Evolutionary conservation across 2,888 invertebrate genomes (phyloP).

Genomic region (Tricholauxania praeusta): DNA sequence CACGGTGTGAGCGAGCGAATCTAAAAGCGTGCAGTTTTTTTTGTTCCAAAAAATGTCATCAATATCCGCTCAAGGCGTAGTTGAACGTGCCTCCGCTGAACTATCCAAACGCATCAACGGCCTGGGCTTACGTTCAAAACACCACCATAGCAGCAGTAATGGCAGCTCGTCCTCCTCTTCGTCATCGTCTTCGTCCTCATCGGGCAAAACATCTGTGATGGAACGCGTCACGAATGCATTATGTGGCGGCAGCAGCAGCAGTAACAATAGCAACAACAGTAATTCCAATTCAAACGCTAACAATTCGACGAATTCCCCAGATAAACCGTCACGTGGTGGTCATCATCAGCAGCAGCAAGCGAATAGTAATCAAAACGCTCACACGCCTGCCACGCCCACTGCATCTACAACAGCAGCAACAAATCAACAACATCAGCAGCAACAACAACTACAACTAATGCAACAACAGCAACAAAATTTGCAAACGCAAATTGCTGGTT

Average conservation of each 20-base stretch:
- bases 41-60: constrained; percentile 73
- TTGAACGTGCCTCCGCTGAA: constrained; percentile 92
- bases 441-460: constrained; percentile 50
- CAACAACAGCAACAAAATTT: constrained; percentile 59
- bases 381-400: constrained; percentile 32
- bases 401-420: constrained; percentile 41
- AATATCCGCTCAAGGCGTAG: constrained; percentile 89
- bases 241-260: constrained; percentile 76
- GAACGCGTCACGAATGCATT: constrained; percentile 89
- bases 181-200: constrained; percentile 62
- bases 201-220: constrained; percentile 79
- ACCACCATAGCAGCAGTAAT: constrained; percentile 68
- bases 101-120: constrained; percentile 90
- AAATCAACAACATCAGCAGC: constrained; percentile 50
- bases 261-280: constrained; percentile 68
- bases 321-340: constrained; percentile 57
- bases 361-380: constrained; percentile 27
- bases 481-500: constrained; percentile 59
- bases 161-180: constrained; percentile 48
- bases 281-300: constrained; percentile 33
- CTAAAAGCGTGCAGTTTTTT: not conserved
- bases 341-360: constrained; percentile 44
- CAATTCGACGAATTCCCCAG: constrained; percentile 48
- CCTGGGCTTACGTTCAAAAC: constrained; percentile 75
- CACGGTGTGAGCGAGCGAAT: constrained; percentile 1